Conservation (phyloP, 2,888 invertebrate genomes). For the Himalopsyche kuldschensis region DNA sequence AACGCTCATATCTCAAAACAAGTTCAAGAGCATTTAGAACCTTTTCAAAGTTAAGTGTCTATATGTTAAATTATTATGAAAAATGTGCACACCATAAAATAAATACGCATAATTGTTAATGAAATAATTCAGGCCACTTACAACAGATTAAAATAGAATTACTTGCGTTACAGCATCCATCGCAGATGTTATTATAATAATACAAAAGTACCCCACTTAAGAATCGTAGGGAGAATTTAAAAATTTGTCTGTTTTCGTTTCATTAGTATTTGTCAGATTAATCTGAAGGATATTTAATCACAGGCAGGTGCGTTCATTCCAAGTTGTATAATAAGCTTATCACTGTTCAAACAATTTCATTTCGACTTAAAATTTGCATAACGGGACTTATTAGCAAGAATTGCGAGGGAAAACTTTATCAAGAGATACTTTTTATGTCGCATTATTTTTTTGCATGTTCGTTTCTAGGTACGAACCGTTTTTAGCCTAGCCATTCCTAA, state of each 20-base stretch:
- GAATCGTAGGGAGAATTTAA: background rate
- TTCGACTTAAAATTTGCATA: background rate
- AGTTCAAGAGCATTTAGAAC: too few species aligned
- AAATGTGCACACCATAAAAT: too few species aligned
- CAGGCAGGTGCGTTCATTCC: background rate
- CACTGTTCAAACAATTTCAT: conserved; percentile 1
- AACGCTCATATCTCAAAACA: too few species aligned
- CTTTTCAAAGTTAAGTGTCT: too few species aligned
- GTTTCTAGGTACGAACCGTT: background rate
- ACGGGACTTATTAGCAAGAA: background rate
- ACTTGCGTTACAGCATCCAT: background rate
- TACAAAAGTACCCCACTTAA: background rate
- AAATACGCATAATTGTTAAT: too few species aligned
- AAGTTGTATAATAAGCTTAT: background rate
- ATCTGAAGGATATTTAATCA: background rate
- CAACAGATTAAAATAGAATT: background rate
- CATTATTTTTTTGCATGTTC: background rate
- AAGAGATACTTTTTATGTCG: background rate
- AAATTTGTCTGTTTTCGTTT: background rate
- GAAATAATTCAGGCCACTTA: too few species aligned
- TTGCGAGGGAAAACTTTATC: background rate
- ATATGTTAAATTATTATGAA: too few species aligned
- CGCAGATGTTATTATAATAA: background rate
- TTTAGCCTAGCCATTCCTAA: too few species aligned
- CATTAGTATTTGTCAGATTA: background rate